Evolutionary conservation across 1,140 invertebrate species (phyloP).

Genomic region (Lepidotrigona ventralis): DNA sequence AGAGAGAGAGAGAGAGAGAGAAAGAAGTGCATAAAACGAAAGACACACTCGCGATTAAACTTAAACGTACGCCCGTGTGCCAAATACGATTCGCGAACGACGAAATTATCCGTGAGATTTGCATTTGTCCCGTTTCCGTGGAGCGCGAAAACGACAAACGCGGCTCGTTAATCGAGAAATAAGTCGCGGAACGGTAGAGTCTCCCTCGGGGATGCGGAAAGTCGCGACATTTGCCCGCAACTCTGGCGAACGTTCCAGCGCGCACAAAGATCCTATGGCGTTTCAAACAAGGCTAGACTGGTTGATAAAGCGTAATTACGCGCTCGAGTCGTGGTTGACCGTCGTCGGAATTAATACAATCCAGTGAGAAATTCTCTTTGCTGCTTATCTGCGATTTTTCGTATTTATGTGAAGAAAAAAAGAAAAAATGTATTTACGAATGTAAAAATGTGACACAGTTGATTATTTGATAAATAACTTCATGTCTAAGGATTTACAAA

Average conservation of each 20-base stretch:
- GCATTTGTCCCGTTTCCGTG: background rate
- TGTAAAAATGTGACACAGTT: no score
- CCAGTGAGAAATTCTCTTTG: background rate
- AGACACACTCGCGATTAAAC: background rate
- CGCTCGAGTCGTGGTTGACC: background rate
- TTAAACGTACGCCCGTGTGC: no score
- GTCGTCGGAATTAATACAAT: conserved; percentile 12
- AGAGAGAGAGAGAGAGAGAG: no score
- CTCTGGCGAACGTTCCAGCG: background rate
- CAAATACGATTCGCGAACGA: background rate
- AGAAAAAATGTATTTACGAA: no score
- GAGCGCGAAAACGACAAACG: background rate
- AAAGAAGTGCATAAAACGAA: background rate
- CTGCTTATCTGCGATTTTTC: background rate
- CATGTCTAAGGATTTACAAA: no score
- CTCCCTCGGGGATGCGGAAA: no score
- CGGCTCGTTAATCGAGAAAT: background rate
- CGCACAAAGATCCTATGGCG: background rate
- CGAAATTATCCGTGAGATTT: background rate
- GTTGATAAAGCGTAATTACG: background rate
- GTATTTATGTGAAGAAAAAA: no score
- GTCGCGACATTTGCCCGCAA: background rate
- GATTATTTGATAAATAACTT: no score
- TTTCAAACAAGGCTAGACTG: background rate
- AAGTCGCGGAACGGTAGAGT: background rate